Conservation (phyloP, 2,797 vertebrate species). For the Brachyrhaphis roseni region DNA sequence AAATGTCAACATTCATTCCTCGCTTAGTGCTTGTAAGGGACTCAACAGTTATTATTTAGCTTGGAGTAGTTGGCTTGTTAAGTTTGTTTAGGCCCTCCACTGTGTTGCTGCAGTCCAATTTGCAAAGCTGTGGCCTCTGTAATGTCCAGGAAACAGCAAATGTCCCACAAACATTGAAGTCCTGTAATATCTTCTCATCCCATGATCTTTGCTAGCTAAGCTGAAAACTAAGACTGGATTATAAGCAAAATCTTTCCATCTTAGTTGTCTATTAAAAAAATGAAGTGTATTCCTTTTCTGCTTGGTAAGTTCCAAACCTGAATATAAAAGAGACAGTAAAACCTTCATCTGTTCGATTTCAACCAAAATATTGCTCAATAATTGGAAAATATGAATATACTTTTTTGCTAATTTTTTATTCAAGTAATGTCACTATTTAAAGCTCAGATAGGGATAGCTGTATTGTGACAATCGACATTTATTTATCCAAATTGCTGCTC, state of each 20-base stretch:
- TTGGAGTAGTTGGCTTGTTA: constrained; percentile 41
- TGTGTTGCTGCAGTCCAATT: constrained; percentile 40
- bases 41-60: constrained; percentile 61
- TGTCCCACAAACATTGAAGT: constrained; percentile 13
- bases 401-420: neutral
- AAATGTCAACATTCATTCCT: constrained; percentile 58
- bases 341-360: neutral
- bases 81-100: constrained; percentile 56
- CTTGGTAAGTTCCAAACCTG: neutral
- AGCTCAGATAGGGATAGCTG: neutral
- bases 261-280: neutral
- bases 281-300: neutral
- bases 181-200: neutral
- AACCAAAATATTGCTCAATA: neutral
- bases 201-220: constrained; percentile 8
- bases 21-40: constrained; percentile 45
- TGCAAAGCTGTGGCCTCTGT: constrained; percentile 30
- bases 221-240: constrained; percentile 13
- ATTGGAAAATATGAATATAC: neutral
- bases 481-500: neutral
- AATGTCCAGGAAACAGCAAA: constrained; percentile 16
- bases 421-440: no score
- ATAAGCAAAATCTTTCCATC: neutral
- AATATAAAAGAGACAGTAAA: neutral
- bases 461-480: neutral